Percentiles rank a stretch among this genome's conserved stretches.
phyloP scores from a whole-genome alignment of 2,888 invertebrate genomes.

The Lampropteryx suffumata region DNA sequence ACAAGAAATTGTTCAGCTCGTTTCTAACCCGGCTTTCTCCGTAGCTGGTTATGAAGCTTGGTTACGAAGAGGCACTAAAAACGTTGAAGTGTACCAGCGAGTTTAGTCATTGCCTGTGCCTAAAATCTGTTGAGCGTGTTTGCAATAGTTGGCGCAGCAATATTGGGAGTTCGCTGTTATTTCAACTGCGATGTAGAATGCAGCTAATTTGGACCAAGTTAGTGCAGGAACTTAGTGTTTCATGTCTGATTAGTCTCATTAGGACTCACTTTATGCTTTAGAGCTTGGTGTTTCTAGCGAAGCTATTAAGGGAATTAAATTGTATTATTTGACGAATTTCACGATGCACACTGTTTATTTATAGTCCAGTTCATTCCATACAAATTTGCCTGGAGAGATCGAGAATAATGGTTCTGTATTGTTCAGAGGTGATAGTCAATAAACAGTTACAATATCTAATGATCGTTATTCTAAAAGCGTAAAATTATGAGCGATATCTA shows the following conservation, averaged over 20 bases:
- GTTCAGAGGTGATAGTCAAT: too few species aligned
- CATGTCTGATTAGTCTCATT: conserved; percentile 16
- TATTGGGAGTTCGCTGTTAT: conserved; percentile 3
- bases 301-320: background rate
- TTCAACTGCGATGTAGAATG: conserved; percentile 6
- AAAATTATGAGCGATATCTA: too few species aligned
- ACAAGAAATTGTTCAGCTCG: too few species aligned
- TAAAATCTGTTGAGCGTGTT: conserved; percentile 27
- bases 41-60: too few species aligned
- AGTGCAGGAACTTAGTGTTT: conserved; percentile 11
- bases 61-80: too few species aligned
- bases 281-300: background rate
- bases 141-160: conserved; percentile 20
- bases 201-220: conserved; percentile 18
- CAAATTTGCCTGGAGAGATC: too few species aligned
- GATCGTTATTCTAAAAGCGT: too few species aligned
- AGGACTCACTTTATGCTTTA: conserved; percentile 7
- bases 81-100: conserved; percentile 1
- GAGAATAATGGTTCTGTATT: too few species aligned
- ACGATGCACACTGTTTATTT: too few species aligned
- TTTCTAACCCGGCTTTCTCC: too few species aligned
- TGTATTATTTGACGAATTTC: background rate
- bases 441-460: too few species aligned
- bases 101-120: background rate
- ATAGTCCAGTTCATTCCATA: too few species aligned